Evolutionary conservation across 2,888 invertebrate species (phyloP), one percentile per base, ranked within the genome.

Genomic region (Mamestra brassicae): DNA sequence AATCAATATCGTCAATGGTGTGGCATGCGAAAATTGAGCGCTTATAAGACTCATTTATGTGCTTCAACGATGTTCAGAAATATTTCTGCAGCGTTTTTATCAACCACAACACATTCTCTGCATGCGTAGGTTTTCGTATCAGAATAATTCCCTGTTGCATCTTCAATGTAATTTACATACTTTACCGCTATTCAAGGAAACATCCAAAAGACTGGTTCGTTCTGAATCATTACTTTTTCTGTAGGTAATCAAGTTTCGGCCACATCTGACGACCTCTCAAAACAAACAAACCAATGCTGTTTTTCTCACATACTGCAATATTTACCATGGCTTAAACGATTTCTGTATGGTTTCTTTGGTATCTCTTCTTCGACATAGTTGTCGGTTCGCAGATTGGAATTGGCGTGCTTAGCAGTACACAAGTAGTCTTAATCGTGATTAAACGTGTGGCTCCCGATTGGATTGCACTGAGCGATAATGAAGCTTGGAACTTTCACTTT

Each of bases 151-250:
- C 88, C 90, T 90, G 90, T 91, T 91, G 91, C 91, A 92, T 92
- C 92, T 91, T 85, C 85, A 85, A 85, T 86, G 88, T 89, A 89
- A 94, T 95, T 95, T 95, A 92, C 93, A 95, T 95, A 94, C 90
- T 90, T 91, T 95, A 94, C 95, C 95, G 95, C 94, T 95, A 95
- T 93, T 90, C 93, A 92, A 91, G 92, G 90, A 91, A 93, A 89
- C 88, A 90, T 87, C 87, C 77, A 86, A 85, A 88, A 87, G 91
- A 90, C 92, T 89, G 91, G 93, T 92, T 91, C 88, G 85, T 91
- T 88, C 89, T 90, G 92, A 93, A 94, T 94, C 92, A 93, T 94
- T 92, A 92, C 88, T 88, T 93, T 94, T 94, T 93, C 89, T 90
- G 90, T 93, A 26, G 26, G 26, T 26, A 93, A 94, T 95, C 95